Conservation (phyloP, 2,888 invertebrate species). For the Sylvicola cinctus region DNA sequence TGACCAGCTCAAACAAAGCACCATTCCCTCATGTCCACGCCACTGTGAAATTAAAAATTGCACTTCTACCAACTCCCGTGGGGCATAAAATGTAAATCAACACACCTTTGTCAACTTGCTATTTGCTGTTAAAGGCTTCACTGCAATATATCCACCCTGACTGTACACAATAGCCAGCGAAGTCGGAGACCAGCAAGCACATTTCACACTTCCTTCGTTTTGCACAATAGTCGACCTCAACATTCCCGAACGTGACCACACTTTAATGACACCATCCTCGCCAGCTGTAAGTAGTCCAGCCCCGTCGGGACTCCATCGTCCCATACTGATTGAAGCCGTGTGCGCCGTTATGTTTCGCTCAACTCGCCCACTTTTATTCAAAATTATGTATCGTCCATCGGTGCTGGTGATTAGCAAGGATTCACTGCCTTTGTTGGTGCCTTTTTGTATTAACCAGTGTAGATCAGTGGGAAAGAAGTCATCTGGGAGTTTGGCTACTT, state of each 20-base stretch:
- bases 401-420: constrained; percentile 68
- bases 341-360: constrained; percentile 90
- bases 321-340: constrained; percentile 69
- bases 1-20: constrained; percentile 89
- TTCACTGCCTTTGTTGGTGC: constrained; percentile 30
- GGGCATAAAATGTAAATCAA: constrained; percentile 4
- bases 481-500: constrained; percentile 55
- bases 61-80: neutral
- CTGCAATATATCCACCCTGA: constrained; percentile 41
- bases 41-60: constrained; percentile 35
- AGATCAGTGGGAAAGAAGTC: constrained; percentile 79
- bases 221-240: constrained; percentile 76
- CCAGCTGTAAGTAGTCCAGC: constrained; percentile 87
- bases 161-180: constrained; percentile 47
- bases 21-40: constrained; percentile 89
- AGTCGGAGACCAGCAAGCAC: constrained; percentile 64
- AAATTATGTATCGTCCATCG: constrained; percentile 76
- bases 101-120: constrained; percentile 47
- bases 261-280: constrained; percentile 90
- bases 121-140: constrained; percentile 53
- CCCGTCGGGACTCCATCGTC: constrained; percentile 89
- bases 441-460: constrained; percentile 44
- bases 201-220: constrained; percentile 63
- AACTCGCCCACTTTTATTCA: constrained; percentile 73
- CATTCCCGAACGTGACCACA: constrained; percentile 93